Evolutionary conservation across 2,113 vertebrate species (phyloP).

Genomic region (Oncorhynchus clarkii): DNA sequence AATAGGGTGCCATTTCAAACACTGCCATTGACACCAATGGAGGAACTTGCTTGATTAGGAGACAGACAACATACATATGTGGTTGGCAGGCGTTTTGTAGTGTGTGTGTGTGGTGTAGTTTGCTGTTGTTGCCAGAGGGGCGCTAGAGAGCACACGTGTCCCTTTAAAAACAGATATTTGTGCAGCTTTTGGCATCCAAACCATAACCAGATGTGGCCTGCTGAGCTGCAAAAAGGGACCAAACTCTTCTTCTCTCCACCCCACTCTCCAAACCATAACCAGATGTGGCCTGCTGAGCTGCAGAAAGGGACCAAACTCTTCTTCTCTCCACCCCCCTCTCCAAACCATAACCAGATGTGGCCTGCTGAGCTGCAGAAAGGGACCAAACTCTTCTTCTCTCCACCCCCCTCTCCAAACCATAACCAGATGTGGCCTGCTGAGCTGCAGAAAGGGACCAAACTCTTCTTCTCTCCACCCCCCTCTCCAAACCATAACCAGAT

Average conservation of each 20-base stretch:
- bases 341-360: not conserved
- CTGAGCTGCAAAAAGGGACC: no score
- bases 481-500: not conserved
- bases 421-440: not conserved
- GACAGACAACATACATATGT: not conserved
- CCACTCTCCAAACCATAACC: not conserved
- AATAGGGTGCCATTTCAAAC: not conserved
- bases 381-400: no score
- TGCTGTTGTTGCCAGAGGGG: conserved; percentile 2
- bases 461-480: not conserved
- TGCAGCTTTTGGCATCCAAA: conserved; percentile 9
- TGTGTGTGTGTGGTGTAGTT: conserved; percentile 20
- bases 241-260: not conserved
- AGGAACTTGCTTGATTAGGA: not conserved
- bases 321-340: not conserved
- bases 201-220: not conserved
- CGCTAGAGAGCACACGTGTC: not conserved
- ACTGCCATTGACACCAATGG: not conserved
- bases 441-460: no score
- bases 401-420: not conserved
- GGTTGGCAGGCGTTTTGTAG: conserved; percentile 14
- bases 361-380: no score
- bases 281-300: not conserved
- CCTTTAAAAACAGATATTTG: conserved; percentile 19
- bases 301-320: no score